Conservation (phyloP, 1,140 invertebrate genomes). For the Magallana angulata region DNA sequence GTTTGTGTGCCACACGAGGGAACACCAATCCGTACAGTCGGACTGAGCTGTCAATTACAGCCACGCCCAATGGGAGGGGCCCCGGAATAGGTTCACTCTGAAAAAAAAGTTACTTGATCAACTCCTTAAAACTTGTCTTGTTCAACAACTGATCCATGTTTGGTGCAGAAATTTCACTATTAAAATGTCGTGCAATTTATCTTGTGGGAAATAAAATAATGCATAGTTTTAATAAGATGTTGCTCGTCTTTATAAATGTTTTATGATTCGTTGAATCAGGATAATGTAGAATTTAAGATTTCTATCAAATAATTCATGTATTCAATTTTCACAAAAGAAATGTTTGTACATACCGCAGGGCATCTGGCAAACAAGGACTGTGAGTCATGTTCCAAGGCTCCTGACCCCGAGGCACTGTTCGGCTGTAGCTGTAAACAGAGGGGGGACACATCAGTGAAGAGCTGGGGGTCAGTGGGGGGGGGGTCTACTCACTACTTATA, state of each 20-base stretch:
- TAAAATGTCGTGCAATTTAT: no score
- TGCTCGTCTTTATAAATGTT: no score
- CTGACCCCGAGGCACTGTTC: slow-evolving; percentile 95
- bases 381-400: slow-evolving; percentile 96
- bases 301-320: no score
- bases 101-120: slow-evolving; percentile 26
- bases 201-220: no score
- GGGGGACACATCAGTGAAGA: slow-evolving; percentile 3
- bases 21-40: slow-evolving; percentile 95
- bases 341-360: slow-evolving; percentile 81
- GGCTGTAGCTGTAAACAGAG: slow-evolving; percentile 86
- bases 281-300: no score
- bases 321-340: no score
- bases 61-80: slow-evolving; percentile 95
- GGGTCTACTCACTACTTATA: not conserved
- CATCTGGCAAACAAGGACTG: slow-evolving; percentile 91
- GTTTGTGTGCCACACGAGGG: slow-evolving; percentile 95
- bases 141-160: no score
- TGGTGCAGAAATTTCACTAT: no score
- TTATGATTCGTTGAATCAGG: no score
- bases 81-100: slow-evolving; percentile 84
- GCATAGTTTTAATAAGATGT: no score
- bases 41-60: slow-evolving; percentile 97
- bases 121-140: no score
- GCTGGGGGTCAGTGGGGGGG: not conserved